Conservation (phyloP, 2,888 invertebrate genomes). For the Choristoneura rosaceana region DNA sequence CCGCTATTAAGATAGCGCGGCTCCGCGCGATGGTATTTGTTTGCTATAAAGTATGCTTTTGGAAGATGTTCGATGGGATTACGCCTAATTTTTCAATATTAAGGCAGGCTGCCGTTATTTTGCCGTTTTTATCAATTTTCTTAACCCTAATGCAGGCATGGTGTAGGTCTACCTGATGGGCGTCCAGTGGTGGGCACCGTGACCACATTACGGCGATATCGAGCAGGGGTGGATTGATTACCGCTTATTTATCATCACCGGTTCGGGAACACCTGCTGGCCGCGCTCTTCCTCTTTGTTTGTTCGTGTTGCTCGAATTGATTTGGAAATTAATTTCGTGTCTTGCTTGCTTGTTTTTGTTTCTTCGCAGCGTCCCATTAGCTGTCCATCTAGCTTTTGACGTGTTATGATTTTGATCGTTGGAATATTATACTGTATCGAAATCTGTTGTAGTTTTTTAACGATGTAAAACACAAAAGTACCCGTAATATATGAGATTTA, state of each 20-base stretch:
- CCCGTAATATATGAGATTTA: too few relatives aligned
- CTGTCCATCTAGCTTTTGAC: slow-evolving; percentile 7
- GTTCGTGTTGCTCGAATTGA: slow-evolving; percentile 24
- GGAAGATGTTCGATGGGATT: slow-evolving; percentile 36
- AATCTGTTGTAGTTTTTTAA: too few relatives aligned
- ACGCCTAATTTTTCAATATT: slow-evolving; percentile 40
- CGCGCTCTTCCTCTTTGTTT: slow-evolving; percentile 12
- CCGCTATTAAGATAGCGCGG: slow-evolving; percentile 43
- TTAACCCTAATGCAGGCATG: slow-evolving; percentile 19
- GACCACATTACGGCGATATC: slow-evolving; percentile 68
- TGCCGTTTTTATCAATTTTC: slow-evolving; percentile 36
- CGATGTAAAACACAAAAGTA: too few relatives aligned
- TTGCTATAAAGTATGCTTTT: slow-evolving; percentile 42
- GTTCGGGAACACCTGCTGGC: slow-evolving; percentile 83
- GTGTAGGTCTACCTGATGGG: slow-evolving; percentile 47
- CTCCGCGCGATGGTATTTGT: slow-evolving; percentile 34
- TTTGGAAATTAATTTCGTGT: slow-evolving; percentile 35
- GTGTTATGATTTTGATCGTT: slow-evolving; percentile 13
- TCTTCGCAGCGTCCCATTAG: slow-evolving; percentile 6
- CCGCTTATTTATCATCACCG: slow-evolving; percentile 78
- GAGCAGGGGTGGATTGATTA: slow-evolving; percentile 77
- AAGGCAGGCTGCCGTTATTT: slow-evolving; percentile 28
- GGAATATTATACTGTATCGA: too few relatives aligned
- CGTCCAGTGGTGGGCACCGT: slow-evolving; percentile 53
- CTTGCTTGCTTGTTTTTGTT: slow-evolving; percentile 9